Percentiles rank a stretch among this genome's conserved stretches.
Conservation (phyloP, 2,113 vertebrate species). For the Oncorhynchus clarkii region DNA sequence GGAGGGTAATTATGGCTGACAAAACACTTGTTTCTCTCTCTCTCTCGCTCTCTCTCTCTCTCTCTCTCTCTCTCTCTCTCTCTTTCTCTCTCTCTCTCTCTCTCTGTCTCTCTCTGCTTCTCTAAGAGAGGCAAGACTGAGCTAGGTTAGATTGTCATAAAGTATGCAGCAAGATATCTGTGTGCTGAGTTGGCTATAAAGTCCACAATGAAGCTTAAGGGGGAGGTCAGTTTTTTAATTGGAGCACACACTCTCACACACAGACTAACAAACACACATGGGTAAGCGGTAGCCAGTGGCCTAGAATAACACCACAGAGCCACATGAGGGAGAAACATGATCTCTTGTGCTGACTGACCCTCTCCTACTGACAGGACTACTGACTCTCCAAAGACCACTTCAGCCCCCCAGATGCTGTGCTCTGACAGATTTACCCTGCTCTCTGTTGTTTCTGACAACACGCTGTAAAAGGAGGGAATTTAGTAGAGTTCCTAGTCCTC, state of each 20-base stretch:
- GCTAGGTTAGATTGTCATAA: conserved; percentile 46
- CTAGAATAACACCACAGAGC: conserved; percentile 52
- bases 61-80: not conserved
- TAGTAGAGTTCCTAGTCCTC: conserved; percentile 19
- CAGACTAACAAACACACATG: conserved; percentile 36
- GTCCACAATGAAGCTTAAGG: conserved; percentile 20
- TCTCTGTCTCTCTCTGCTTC: conserved; percentile 4
- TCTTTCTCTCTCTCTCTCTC: conserved; percentile 12
- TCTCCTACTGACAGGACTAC: conserved; percentile 27
- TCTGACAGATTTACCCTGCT: not conserved
- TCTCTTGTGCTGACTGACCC: conserved; percentile 26
- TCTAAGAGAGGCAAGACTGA: conserved; percentile 32
- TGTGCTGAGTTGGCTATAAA: conserved; percentile 52
- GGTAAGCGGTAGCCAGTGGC: conserved; percentile 49
- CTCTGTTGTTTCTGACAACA: not conserved
- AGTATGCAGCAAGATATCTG: conserved; percentile 46
- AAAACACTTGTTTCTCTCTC: conserved; percentile 53
- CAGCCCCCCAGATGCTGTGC: not conserved
- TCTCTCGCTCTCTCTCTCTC: conserved; percentile 2
- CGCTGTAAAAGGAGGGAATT: conserved; percentile 11
- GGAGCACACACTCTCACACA: conserved; percentile 29
- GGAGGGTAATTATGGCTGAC: conserved; percentile 78
- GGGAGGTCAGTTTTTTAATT: conserved; percentile 43
- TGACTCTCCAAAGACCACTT: not conserved
- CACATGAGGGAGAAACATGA: conserved; percentile 34